phyloP scores from a whole-genome alignment of 2,888 invertebrate genomes.

The Lycaena phlaeas region DNA sequence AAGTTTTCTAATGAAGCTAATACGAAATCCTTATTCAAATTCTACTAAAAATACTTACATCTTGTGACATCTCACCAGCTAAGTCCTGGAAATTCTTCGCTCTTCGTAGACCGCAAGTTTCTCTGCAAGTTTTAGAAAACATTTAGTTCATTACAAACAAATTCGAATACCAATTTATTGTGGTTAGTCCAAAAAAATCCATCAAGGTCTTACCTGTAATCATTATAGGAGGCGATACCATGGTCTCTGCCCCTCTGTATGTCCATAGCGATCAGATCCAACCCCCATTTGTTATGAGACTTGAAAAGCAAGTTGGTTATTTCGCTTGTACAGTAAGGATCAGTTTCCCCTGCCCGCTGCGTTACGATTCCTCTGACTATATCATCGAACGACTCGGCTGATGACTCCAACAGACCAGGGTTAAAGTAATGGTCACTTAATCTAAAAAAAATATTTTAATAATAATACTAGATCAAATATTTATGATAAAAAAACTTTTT shows the following conservation, averaged over 20 bases:
- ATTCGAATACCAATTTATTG: no score
- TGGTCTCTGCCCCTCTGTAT: slow-evolving; percentile 78
- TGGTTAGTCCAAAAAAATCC: no score
- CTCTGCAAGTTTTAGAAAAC: slow-evolving; percentile 63
- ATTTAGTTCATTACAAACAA: no score
- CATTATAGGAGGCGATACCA: slow-evolving; percentile 76
- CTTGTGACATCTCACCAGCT: slow-evolving; percentile 75
- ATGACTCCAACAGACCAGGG: slow-evolving; percentile 66
- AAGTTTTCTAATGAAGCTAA: no score
- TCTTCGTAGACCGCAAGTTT: slow-evolving; percentile 80
- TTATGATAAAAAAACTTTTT: no score
- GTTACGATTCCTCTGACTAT: slow-evolving; percentile 69
- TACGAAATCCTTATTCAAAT: no score
- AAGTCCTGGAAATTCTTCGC: slow-evolving; percentile 81
- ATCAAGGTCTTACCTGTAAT: slow-evolving; percentile 65
- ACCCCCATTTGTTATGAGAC: slow-evolving; percentile 59
- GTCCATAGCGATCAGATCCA: slow-evolving; percentile 76
- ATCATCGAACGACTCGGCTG: slow-evolving; percentile 62
- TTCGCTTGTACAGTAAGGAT: slow-evolving; percentile 66
- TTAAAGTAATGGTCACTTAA: slow-evolving; percentile 72
- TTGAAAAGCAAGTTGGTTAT: slow-evolving; percentile 54
- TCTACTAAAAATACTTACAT: no score
- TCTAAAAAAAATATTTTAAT: slow-evolving; percentile 38
- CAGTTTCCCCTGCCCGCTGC: slow-evolving; percentile 70
- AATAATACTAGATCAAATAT: no score